A percentile compares a stretch with the other conserved stretches of the same genome.
Conservation (phyloP, 2,888 invertebrate species). For the Mycalesis mineus region DNA sequence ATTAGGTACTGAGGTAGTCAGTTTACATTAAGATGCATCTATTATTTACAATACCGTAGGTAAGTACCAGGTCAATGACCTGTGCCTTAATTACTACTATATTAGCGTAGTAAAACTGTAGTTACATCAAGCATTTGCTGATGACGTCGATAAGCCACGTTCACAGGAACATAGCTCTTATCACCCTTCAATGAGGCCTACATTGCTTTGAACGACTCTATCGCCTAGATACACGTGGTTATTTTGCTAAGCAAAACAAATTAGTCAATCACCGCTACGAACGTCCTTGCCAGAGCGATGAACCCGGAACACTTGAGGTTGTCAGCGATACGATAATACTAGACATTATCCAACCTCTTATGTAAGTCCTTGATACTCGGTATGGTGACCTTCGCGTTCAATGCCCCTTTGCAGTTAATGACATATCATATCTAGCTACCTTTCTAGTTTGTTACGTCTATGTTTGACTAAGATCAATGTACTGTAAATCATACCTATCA, state of each 20-base stretch:
- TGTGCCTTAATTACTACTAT: slow-evolving; percentile 41
- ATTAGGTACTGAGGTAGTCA: no score
- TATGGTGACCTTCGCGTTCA: slow-evolving; percentile 62
- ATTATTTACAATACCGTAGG: not conserved
- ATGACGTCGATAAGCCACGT: slow-evolving; percentile 4
- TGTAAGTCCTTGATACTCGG: slow-evolving; percentile 54
- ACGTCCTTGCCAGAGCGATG: slow-evolving; percentile 67
- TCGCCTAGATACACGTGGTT: slow-evolving; percentile 34
- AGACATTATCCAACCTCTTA: slow-evolving; percentile 59
- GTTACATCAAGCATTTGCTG: slow-evolving; percentile 32
- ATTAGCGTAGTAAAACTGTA: slow-evolving; percentile 42
- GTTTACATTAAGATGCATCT: no score
- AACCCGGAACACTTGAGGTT: slow-evolving; percentile 61
- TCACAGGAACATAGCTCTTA: slow-evolving; percentile 16
- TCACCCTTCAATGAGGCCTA: slow-evolving; percentile 5
- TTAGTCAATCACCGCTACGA: slow-evolving; percentile 41
- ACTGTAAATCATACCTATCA: slow-evolving; percentile 17
- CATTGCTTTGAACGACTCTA: slow-evolving; percentile 4
- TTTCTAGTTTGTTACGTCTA: slow-evolving; percentile 24
- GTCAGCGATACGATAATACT: slow-evolving; percentile 53
- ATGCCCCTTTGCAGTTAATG: slow-evolving; percentile 44
- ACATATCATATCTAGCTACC: slow-evolving; percentile 21
- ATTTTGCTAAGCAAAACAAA: slow-evolving; percentile 31
- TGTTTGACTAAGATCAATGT: slow-evolving; percentile 25
- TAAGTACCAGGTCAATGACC: slow-evolving; percentile 37